phyloP scores from a whole-genome alignment of 2,797 vertebrate genomes.

The Chelon labrosus region DNA sequence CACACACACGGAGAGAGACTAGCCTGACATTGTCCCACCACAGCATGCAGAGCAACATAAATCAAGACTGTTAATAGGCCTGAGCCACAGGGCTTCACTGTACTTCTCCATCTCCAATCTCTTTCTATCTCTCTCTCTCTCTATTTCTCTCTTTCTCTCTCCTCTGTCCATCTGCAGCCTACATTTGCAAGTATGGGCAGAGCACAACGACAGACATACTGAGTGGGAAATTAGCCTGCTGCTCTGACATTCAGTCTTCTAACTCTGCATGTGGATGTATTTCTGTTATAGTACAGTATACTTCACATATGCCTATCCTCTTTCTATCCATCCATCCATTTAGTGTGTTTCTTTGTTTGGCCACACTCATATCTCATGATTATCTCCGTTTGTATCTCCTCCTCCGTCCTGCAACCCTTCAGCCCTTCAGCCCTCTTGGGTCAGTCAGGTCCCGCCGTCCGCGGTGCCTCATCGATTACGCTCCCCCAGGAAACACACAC shows the following conservation, averaged over 20 bases:
- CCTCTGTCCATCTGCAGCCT: slow-evolving; percentile 52
- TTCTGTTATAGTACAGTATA: not conserved
- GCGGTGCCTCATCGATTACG: slow-evolving; percentile 56
- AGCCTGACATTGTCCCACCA: slow-evolving; percentile 59
- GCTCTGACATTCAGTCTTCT: slow-evolving; percentile 49
- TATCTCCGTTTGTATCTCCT: slow-evolving; percentile 54
- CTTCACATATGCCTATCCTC: no score
- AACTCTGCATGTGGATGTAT: slow-evolving; percentile 10
- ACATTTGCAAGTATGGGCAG: slow-evolving; percentile 60
- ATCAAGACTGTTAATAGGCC: slow-evolving; percentile 66
- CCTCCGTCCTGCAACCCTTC: slow-evolving; percentile 36
- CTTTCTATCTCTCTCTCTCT: slow-evolving; percentile 1
- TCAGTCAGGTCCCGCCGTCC: slow-evolving; percentile 50
- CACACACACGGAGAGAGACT: slow-evolving; percentile 3
- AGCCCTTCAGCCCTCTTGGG: slow-evolving; percentile 25
- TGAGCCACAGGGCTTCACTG: slow-evolving; percentile 60
- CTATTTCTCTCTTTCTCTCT: not conserved
- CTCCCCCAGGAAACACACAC: slow-evolving; percentile 34
- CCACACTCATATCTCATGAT: slow-evolving; percentile 63
- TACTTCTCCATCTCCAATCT: slow-evolving; percentile 41
- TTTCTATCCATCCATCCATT: slow-evolving; percentile 4
- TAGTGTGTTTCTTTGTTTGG: slow-evolving; percentile 47
- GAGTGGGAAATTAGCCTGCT: slow-evolving; percentile 77
- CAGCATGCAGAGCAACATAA: slow-evolving; percentile 68
- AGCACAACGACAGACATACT: slow-evolving; percentile 68